Base-by-base conservation (phyloP, 2,113 vertebrate genomes). In the Anoplopoma fimbria region DNA sequence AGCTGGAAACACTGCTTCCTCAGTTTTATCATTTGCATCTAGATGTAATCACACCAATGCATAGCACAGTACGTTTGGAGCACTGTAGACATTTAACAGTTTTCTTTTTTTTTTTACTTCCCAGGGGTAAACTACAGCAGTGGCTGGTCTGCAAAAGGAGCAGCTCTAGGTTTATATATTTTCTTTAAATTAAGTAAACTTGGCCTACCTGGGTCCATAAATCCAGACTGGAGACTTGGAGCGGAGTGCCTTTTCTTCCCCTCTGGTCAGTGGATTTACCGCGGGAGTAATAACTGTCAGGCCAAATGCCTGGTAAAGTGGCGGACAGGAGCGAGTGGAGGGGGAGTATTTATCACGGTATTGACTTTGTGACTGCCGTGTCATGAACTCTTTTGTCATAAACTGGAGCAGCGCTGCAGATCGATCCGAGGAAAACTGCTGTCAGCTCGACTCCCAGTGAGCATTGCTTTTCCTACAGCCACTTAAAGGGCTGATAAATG, bases 221-320 rank as follows among this genome's bases (percentile, higher is more conserved):
- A 96, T 97, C 95, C 94, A 93, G 93, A 88, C 69, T 82, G 58
- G 27, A 72, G 86, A 80, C 71, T 78, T 42, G 76, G 34, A 87
- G 83, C 61, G 77, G 87, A 92, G 94, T 94, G 95, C 93, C 96
- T 96, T 96, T 96, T 96, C 75, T 75, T 86, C 84, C 87, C 77
- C 82, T 85, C 84, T 90, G 92, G 93, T 92, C 93, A 95, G 95
- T 96, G 96, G 95, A 97, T 98, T 98, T 98, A 98, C 96, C 94
- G 95, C 95, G 63, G 95, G 81, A 93, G 96, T 96, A 97, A 97
- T 98, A 98, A 97, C 96, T 97, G 96, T 97, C 96, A 95, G 94
- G 93, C 93, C 92, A 95, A 93, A 95, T 96, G 95, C 85, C 83
- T 95, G 94, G 95, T 93, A 95, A 96, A 96, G 96, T 95, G 95